phyloP scores from a whole-genome alignment of 2,797 vertebrate species.

The Gymnocypris eckloni region DNA sequence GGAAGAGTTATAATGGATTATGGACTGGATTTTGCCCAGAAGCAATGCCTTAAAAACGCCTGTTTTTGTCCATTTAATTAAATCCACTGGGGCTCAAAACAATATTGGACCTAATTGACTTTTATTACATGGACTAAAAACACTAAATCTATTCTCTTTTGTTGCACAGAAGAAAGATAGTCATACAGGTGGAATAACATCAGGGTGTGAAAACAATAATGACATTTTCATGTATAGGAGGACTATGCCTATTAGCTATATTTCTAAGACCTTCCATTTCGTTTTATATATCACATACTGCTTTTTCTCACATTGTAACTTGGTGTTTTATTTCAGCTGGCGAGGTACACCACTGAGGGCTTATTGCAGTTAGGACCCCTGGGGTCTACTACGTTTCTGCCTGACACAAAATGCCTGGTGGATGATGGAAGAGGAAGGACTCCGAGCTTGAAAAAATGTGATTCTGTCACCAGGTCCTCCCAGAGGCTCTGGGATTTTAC shows the following conservation, averaged over 20 bases:
- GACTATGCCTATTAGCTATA: not conserved
- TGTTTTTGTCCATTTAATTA: not conserved
- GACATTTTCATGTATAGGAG: not conserved
- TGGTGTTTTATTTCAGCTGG: slow-evolving; percentile 78
- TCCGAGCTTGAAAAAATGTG: slow-evolving; percentile 90
- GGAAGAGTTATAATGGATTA: not conserved
- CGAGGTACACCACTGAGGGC: slow-evolving; percentile 92
- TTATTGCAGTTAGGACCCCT: slow-evolving; percentile 93
- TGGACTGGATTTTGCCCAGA: not conserved
- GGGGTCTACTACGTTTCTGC: slow-evolving; percentile 94
- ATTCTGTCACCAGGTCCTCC: slow-evolving; percentile 82
- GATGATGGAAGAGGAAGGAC: slow-evolving; percentile 89
- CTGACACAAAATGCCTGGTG: slow-evolving; percentile 95
- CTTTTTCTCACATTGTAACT: not conserved
- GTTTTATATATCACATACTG: slow-evolving; percentile 22
- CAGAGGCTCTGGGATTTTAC: slow-evolving; percentile 98
- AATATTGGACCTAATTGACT: not conserved
- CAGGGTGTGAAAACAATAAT: not conserved
- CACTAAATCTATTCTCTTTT: not conserved
- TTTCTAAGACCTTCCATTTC: not conserved
- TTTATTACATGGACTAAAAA: not conserved
- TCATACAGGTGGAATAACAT: not conserved
- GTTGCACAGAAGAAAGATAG: not conserved
- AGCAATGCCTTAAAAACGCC: not conserved
- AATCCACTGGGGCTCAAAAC: not conserved